Base-by-base conservation (phyloP, 2,888 invertebrate species). In the Melanophora roralis region DNA sequence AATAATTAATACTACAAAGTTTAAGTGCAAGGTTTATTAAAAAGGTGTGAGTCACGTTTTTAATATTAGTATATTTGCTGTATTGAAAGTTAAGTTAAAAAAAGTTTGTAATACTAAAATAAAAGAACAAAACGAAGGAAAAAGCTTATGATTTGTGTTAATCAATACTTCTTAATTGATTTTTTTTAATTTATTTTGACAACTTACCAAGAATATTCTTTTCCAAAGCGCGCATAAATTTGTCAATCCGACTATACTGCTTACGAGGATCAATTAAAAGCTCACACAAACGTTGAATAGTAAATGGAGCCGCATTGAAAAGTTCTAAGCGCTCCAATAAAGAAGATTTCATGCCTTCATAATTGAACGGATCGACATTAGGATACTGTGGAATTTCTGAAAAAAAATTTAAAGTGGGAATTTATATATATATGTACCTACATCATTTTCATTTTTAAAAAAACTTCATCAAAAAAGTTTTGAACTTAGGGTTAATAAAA, bases 171-270 rank as follows among this genome's bases (percentile, higher is more conserved):
- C n/a, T n/a, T n/a, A n/a, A n/a, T n/a, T n/a, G n/a, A n/a, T n/a
- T n/a, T 8, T 2, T 19, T 11, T 45, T 19, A 9, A 27, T 27
- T 27, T 74, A 12, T 38, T 47, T 53, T 21, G 49, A 57, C 34
- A 45, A 77, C 85, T 86, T 85, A 90, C 90, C 90, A 84, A 97
- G 90, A 84, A 97, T 96, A 86, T 96, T 97, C 90, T 99, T 99
- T 89, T 99, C 99, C 77, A 99, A 92, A 0, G 98, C 99, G 76
- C 98, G 92, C 95, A 99, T 96, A 88, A 96, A 99, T 89, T 99
- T 99, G 88, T 98, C 99, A 80, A 97, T 95, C 80, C 97, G 93
- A 87, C 96, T 96, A 90, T 99, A 99, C 88, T 99, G 98, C 88
- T 96, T 97, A 21, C 95, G 93, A 1, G 99, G 98, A 83, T 94